phyloP scores from a whole-genome alignment of 2,113 vertebrate species.

The Rissa tridactyla region DNA sequence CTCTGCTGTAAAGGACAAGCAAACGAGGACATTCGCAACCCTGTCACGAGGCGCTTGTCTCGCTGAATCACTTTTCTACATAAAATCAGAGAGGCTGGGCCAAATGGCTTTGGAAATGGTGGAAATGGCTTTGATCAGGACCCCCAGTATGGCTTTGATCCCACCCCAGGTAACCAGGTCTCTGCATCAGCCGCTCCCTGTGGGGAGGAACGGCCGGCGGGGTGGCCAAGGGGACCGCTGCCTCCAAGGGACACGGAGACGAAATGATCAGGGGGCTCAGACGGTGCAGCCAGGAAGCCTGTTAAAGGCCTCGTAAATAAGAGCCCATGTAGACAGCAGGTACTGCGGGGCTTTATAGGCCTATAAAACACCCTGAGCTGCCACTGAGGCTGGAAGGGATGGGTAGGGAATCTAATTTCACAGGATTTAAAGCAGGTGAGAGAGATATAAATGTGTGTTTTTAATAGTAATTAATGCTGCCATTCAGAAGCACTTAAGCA shows the following conservation, averaged over 20 bases:
- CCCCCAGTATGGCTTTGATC: rapidly evolving
- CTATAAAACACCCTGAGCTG: constrained; percentile 67
- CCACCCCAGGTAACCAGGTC: background rate
- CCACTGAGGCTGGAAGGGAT: constrained; percentile 49
- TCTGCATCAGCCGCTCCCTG: background rate
- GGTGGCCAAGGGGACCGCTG: background rate
- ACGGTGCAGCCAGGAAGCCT: constrained; percentile 24
- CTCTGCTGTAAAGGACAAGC: background rate
- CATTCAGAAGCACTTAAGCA: constrained; percentile 66
- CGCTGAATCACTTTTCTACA: background rate
- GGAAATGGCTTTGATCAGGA: background rate
- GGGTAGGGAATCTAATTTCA: constrained; percentile 70
- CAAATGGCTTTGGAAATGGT: background rate
- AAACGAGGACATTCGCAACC: background rate
- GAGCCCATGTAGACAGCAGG: constrained; percentile 47
- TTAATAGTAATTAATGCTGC: constrained; percentile 73
- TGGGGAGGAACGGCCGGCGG: background rate
- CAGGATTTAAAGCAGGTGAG: constrained; percentile 74
- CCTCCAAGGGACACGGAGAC: background rate
- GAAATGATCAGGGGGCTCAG: background rate
- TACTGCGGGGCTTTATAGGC: constrained; percentile 62
- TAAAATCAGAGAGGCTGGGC: background rate
- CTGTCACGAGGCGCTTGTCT: background rate
- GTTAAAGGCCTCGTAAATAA: constrained; percentile 68
- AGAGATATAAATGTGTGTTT: constrained; percentile 72